Percentiles rank a stretch among this genome's conserved stretches.
These are phyloP conservation scores for Ichneumoninae sp. DNA, from an alignment of 2,888 invertebrate genomes.

Conservation along the genomic window DNA sequence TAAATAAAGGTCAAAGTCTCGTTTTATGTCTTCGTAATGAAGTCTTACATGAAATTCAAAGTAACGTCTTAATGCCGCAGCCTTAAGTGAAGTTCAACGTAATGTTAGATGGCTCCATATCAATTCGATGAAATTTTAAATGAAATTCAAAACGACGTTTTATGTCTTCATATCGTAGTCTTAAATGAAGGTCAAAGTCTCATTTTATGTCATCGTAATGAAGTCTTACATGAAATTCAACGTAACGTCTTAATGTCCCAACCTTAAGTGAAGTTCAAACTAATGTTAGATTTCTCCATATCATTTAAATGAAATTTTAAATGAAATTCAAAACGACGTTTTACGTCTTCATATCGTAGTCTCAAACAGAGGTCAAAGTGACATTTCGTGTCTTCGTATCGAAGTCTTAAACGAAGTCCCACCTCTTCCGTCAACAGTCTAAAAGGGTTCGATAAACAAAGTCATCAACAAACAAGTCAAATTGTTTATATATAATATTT, in stretches of 20 bases:
- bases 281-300: neutral
- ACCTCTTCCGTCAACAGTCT: neutral
- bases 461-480: neutral
- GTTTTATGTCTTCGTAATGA: neutral
- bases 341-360: neutral
- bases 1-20: neutral
- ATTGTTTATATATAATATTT: constrained; percentile 54
- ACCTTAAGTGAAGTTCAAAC: neutral
- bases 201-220: neutral
- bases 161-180: neutral
- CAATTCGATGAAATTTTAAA: neutral
- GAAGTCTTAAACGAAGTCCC: neutral
- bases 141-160: neutral
- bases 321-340: neutral
- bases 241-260: neutral
- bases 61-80: neutral
- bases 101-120: neutral
- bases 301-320: neutral
- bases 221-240: neutral
- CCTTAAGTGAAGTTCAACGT: neutral
- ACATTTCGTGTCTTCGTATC: neutral
- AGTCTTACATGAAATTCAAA: neutral
- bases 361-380: neutral
- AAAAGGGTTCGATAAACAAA: neutral
- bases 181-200: neutral